Evolutionary conservation across 2,888 invertebrate genomes (phyloP), one percentile per base, ranked within the genome.

Genomic region (Eupithecia dodoneata): DNA sequence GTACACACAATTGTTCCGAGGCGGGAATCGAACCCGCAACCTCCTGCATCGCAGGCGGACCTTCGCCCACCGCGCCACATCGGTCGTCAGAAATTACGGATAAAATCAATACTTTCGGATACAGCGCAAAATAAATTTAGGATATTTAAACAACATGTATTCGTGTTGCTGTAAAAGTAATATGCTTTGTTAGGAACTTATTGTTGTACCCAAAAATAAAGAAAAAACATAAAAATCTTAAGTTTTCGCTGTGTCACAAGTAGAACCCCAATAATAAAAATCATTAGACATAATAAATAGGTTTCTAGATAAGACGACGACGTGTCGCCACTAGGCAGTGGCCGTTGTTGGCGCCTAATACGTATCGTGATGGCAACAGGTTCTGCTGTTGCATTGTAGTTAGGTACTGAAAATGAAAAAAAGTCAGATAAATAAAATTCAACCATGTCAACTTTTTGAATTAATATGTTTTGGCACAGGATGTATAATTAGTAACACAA

Each of bases 241-340:
- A 72, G 83, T 86, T 86, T n/a, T 83, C 81, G 78, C 78, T 77
- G 78, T 83, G 81, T 81, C 82, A 84, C 83, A 79, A 80, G 80
- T 84, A 81, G 83, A 86, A 85, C 87, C 87, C 87, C 84, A 87
- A 88, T 86, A 87, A 85, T 87, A 89, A 90, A 89, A 91, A 89
- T 89, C 89, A 90, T 90, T 90, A 89, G 87, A 90, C 86, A 88
- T 90, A 90, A 91, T 91, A 89, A 91, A 91, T 91, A 90, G 92
- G 88, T 90, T 91, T 90, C 86, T 86, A 89, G 92, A 91, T 91
- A 92, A 91, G 92, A 89, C 88, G 92, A 89, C 88, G 88, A 90
- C 88, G 88, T 91, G 91, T 92, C 92, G 90, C 91, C 90, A 91
- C 89, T 88, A 87, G 84, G 83, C 84, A 83, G 86, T 88, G 88